These are phyloP conservation scores for Heliothis virescens DNA, from an alignment of 1,140 invertebrate species.

Conservation along the genomic window DNA sequence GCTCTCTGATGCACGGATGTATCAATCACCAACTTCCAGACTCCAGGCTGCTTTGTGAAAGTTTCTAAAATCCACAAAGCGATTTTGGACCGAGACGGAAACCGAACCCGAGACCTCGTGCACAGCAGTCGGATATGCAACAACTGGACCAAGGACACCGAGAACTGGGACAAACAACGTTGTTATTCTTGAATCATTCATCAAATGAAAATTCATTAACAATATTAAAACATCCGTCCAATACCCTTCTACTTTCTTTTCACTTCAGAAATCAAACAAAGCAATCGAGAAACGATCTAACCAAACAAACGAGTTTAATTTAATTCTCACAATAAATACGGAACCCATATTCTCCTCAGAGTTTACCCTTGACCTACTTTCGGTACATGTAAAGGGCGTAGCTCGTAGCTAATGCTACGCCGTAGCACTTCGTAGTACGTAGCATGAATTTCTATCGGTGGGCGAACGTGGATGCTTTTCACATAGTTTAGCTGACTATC, in stretches of 20 bases:
- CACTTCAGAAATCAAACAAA: not conserved
- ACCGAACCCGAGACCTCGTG: too few relatives aligned
- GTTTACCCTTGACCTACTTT: conserved; percentile 32
- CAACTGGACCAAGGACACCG: too few relatives aligned
- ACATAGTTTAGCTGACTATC: not conserved
- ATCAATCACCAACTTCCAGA: too few relatives aligned
- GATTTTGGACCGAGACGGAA: too few relatives aligned
- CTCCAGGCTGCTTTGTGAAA: too few relatives aligned
- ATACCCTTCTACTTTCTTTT: not conserved
- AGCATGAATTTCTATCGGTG: conserved; percentile 34
- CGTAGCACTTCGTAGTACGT: conserved; percentile 30
- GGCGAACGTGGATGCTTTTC: conserved; percentile 11
- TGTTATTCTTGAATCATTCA: too few relatives aligned
- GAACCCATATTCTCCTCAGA: conserved; percentile 16
- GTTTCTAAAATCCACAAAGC: too few relatives aligned
- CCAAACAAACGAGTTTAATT: conserved; percentile 31
- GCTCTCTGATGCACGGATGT: too few relatives aligned
- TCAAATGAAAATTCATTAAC: too few relatives aligned
- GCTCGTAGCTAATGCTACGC: conserved; percentile 21
- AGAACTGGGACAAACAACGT: too few relatives aligned
- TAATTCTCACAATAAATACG: conserved; percentile 6
- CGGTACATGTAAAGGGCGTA: conserved; percentile 25
- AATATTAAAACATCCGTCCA: too few relatives aligned
- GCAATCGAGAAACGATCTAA: not conserved
- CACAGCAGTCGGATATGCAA: too few relatives aligned